Percentiles rank a stretch among this genome's conserved stretches.
These are phyloP conservation scores for Andricus grossulariae DNA, from an alignment of 1,140 invertebrate genomes.

Conservation along the genomic window DNA sequence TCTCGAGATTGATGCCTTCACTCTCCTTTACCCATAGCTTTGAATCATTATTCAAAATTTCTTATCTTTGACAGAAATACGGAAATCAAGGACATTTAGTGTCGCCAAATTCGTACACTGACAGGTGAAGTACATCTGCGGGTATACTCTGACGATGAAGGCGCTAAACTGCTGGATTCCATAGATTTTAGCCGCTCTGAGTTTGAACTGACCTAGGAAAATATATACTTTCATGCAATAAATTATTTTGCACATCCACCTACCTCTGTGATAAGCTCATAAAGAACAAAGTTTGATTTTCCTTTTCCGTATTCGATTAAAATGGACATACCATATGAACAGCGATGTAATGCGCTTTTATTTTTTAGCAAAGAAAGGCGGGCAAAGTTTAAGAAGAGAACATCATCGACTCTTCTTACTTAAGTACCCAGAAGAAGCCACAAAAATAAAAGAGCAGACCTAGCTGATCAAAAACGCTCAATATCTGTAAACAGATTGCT, in stretches of 20 bases:
- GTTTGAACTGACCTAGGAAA: conserved; percentile 31
- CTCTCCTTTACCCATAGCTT: no score
- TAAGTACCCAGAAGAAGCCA: no score
- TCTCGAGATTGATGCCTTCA: no score
- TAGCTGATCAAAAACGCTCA: no score
- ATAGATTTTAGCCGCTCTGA: neutral
- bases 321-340: no score
- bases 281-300: conserved; percentile 62
- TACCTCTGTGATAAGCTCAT: conserved; percentile 64
- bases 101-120: conserved; percentile 40
- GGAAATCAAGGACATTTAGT: conserved; percentile 53
- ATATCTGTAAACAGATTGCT: no score
- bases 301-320: conserved; percentile 54
- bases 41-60: no score
- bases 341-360: no score
- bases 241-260: conserved; percentile 65
- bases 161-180: conserved; percentile 7
- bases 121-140: conserved; percentile 34
- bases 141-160: conserved; percentile 39
- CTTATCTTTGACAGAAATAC: no score
- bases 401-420: no score
- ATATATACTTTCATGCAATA: conserved; percentile 65
- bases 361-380: no score
- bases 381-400: no score
- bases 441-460: conserved; percentile 68